A percentile compares a stretch with the other conserved stretches of the same genome.
phyloP scores from a whole-genome alignment of 2,113 vertebrate species.

The Irena cyanogastra region DNA sequence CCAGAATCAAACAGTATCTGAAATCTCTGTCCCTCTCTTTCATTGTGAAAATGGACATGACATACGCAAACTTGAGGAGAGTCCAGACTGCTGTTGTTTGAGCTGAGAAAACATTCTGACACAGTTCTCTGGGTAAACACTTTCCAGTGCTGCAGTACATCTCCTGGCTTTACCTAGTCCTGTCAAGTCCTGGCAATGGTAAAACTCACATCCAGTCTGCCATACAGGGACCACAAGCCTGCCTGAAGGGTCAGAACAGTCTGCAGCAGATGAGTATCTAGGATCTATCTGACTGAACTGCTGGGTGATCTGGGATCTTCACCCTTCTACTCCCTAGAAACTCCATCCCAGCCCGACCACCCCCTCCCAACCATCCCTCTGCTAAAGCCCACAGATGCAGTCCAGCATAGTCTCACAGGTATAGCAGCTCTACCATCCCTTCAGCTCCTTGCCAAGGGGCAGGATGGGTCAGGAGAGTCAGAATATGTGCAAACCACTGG shows the following conservation, averaged over 20 bases:
- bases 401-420: accelerated
- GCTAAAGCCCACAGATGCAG: background rate
- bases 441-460: background rate
- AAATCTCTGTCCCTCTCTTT: background rate
- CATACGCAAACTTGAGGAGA: background rate
- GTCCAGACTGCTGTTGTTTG: background rate
- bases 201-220: background rate
- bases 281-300: background rate
- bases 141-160: background rate
- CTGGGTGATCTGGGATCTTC: background rate
- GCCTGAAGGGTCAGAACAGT: background rate
- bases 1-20: background rate
- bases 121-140: background rate
- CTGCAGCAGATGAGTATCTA: background rate
- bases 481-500: background rate
- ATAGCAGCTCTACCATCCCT: background rate
- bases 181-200: background rate
- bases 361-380: background rate
- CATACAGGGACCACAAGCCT: background rate
- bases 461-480: background rate
- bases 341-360: background rate
- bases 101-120: background rate
- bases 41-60: background rate
- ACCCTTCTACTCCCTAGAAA: background rate
- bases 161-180: background rate